Conservation (phyloP, 2,888 invertebrate species). For the Tenthredo notha region DNA sequence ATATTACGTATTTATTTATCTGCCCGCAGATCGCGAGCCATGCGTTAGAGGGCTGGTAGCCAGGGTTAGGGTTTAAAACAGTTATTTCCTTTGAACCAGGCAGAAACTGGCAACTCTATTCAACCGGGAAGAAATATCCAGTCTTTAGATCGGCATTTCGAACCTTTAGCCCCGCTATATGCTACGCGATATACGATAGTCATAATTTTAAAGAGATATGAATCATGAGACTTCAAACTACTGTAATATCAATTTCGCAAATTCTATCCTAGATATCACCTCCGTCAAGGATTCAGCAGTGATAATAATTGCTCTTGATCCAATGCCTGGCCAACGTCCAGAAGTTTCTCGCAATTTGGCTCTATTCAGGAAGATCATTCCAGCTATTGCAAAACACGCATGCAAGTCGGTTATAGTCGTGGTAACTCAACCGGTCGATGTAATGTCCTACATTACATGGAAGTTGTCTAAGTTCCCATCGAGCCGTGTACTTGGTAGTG, state of each 20-base stretch:
- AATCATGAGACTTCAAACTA: background rate
- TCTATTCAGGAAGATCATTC: constrained; percentile 68
- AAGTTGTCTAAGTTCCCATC: constrained; percentile 81
- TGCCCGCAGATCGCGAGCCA: constrained; percentile 64
- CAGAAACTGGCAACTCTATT: constrained; percentile 44
- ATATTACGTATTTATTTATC: constrained; percentile 71
- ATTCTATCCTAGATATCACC: constrained; percentile 64
- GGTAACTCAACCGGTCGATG: constrained; percentile 78
- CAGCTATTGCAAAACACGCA: constrained; percentile 69
- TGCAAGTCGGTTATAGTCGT: constrained; percentile 69
- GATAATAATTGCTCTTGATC: constrained; percentile 68
- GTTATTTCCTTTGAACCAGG: constrained; percentile 35
- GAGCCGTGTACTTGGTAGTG: constrained; percentile 81
- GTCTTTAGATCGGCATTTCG: constrained; percentile 45
- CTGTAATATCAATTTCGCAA: background rate
- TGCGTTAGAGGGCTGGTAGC: constrained; percentile 56
- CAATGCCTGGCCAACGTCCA: constrained; percentile 59
- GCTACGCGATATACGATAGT: constrained; percentile 43
- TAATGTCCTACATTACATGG: constrained; percentile 82
- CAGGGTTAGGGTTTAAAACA: constrained; percentile 50
- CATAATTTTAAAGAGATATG: constrained; percentile 37
- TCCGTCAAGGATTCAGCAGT: constrained; percentile 70
- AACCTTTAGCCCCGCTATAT: constrained; percentile 22
- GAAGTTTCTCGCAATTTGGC: constrained; percentile 67
- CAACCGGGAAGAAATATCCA: constrained; percentile 44